These are phyloP conservation scores for Philotrypesis tridentata DNA, from an alignment of 1,140 invertebrate genomes.

Conservation along the genomic window DNA sequence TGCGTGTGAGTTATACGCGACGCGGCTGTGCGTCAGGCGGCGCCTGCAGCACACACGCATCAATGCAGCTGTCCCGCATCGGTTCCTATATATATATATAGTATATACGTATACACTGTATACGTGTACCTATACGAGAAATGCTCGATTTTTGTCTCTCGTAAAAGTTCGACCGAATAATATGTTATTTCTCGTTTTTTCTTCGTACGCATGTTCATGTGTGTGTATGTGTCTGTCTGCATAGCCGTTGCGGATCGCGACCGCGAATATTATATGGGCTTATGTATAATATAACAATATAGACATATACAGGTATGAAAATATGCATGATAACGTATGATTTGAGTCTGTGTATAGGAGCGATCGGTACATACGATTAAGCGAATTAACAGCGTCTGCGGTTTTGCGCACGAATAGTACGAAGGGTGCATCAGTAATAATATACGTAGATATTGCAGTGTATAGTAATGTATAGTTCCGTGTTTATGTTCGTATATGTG, in stretches of 20 bases:
- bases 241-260: not conserved
- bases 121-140: too few relatives aligned
- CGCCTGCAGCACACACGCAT: not conserved
- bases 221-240: too few relatives aligned
- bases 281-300: too few relatives aligned
- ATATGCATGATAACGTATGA: constrained; percentile 19
- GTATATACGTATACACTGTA: too few relatives aligned
- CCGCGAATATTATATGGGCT: too few relatives aligned
- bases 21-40: constrained; percentile 39
- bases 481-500: not conserved
- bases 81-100: constrained; percentile 30
- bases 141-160: not conserved
- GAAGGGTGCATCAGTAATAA: not conserved
- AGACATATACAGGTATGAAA: too few relatives aligned
- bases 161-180: not conserved
- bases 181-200: too few relatives aligned
- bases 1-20: too few relatives aligned
- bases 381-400: not conserved
- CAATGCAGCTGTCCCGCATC: constrained; percentile 67
- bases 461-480: not conserved
- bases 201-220: too few relatives aligned
- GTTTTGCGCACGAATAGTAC: not conserved
- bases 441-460: not conserved
- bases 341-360: not conserved
- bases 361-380: not conserved